These are phyloP conservation scores for Leptura quadrifasciata DNA, from an alignment of 2,888 invertebrate genomes.

Conservation along the genomic window DNA sequence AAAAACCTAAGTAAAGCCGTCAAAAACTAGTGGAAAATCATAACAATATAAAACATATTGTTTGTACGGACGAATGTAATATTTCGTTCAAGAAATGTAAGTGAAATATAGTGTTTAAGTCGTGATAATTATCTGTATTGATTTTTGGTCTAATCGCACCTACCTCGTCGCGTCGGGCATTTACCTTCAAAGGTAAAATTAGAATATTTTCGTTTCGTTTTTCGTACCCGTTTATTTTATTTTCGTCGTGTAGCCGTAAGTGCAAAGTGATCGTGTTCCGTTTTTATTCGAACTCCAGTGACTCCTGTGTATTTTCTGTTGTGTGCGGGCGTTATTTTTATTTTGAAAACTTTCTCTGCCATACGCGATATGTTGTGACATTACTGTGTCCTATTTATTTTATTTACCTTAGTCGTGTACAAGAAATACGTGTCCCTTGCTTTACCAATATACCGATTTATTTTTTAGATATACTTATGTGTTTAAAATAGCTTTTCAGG, in stretches of 20 bases:
- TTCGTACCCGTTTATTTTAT: conserved; percentile 43
- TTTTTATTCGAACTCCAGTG: conserved; percentile 50
- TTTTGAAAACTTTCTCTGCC: conserved; percentile 36
- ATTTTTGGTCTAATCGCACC: conserved; percentile 57
- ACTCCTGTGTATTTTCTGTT: conserved; percentile 49
- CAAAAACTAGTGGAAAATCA: conserved; percentile 32
- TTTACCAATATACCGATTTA: conserved; percentile 5
- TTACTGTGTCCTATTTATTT: conserved; percentile 33
- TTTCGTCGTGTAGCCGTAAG: conserved; percentile 44
- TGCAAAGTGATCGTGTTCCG: conserved; percentile 42
- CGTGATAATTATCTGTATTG: conserved; percentile 61
- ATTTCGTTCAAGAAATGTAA: conserved; percentile 61
- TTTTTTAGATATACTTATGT: conserved; percentile 10
- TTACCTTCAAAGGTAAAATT: conserved; percentile 50
- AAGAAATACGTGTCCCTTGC: conserved; percentile 2
- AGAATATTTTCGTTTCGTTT: conserved; percentile 44
- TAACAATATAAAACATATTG: conserved; percentile 43
- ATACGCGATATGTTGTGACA: conserved; percentile 37
- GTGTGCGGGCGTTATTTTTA: conserved; percentile 39
- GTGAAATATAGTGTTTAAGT: conserved; percentile 58
- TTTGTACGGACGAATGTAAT: conserved; percentile 53
- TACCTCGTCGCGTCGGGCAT: conserved; percentile 52
- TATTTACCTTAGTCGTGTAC: conserved; percentile 19
- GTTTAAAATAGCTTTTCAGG: conserved; percentile 19
- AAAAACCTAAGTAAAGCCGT: conserved; percentile 31